Evolutionary conservation across 2,888 invertebrate genomes (phyloP).

Genomic region (Drosophila anomalata): DNA sequence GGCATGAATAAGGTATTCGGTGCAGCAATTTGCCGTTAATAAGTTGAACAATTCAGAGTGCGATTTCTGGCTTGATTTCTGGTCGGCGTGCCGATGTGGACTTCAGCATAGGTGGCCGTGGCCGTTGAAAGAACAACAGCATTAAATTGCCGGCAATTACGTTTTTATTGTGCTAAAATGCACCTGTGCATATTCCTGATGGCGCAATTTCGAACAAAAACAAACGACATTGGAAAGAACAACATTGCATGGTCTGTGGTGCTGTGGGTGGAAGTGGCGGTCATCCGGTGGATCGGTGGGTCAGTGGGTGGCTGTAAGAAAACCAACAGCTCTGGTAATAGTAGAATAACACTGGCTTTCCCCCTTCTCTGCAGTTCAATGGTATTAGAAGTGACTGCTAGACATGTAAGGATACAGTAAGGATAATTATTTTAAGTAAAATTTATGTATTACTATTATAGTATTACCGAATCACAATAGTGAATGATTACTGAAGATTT

Average conservation of each 20-base stretch:
- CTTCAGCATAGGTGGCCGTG: conserved; percentile 12
- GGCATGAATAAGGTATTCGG: conserved; percentile 22
- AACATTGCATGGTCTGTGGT: conserved; percentile 59
- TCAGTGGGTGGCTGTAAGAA: conserved; percentile 46
- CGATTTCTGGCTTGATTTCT: conserved; percentile 45
- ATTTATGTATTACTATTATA: no score
- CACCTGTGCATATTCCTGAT: conserved; percentile 80
- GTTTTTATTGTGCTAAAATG: conserved; percentile 80
- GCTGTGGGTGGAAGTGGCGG: not conserved
- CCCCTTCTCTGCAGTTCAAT: conserved; percentile 14
- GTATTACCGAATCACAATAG: no score
- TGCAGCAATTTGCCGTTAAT: conserved; percentile 35
- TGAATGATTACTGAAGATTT: no score
- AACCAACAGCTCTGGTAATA: conserved; percentile 75
- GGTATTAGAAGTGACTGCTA: conserved; percentile 59
- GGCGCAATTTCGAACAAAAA: conserved; percentile 80
- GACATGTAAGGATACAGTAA: conserved; percentile 20
- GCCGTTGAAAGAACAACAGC: conserved; percentile 58
- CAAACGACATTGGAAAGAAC: conserved; percentile 79
- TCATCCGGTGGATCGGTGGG: conserved; percentile 4
- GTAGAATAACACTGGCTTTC: conserved; percentile 68
- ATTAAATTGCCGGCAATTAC: conserved; percentile 79
- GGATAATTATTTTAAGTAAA: conserved; percentile 2
- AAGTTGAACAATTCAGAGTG: conserved; percentile 35
- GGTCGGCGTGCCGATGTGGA: conserved; percentile 3